Evolutionary conservation across 2,888 invertebrate genomes (phyloP).

Genomic region (Uropetala carovei): DNA sequence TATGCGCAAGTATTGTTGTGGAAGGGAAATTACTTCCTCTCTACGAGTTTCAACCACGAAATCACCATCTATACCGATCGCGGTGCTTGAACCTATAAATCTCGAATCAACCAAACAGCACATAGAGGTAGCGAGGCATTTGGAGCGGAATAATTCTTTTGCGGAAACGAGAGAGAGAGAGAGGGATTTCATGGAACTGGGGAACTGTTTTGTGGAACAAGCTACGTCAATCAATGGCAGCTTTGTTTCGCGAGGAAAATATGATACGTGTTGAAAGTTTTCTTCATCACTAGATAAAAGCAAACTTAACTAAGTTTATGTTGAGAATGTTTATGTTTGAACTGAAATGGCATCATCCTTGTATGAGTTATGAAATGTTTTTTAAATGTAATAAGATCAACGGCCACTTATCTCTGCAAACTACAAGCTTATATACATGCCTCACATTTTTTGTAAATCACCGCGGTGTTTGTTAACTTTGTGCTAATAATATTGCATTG

Average conservation of each 20-base stretch:
- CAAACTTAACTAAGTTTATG: too few species aligned
- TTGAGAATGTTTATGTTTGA: too few species aligned
- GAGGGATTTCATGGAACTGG: background rate
- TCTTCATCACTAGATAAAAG: background rate
- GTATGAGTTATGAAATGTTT: too few species aligned
- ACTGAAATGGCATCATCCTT: too few species aligned
- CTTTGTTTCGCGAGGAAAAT: background rate
- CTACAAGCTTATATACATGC: too few species aligned
- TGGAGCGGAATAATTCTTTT: background rate
- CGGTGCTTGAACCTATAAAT: background rate
- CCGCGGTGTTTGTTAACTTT: too few species aligned
- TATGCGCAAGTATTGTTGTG: background rate
- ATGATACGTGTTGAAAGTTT: background rate
- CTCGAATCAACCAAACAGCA: constrained; percentile 7
- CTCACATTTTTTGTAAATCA: too few species aligned
- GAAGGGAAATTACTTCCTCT: background rate
- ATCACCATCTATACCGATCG: background rate
- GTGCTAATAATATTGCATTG: too few species aligned
- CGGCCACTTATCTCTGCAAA: too few species aligned
- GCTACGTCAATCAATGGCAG: background rate
- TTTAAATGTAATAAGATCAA: too few species aligned
- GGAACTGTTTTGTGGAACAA: background rate
- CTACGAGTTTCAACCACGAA: constrained; percentile 7
- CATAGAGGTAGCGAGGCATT: background rate
- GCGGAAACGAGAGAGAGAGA: background rate